Conservation (phyloP, 2,797 vertebrate genomes). For the Rhyacichthys aspro region DNA sequence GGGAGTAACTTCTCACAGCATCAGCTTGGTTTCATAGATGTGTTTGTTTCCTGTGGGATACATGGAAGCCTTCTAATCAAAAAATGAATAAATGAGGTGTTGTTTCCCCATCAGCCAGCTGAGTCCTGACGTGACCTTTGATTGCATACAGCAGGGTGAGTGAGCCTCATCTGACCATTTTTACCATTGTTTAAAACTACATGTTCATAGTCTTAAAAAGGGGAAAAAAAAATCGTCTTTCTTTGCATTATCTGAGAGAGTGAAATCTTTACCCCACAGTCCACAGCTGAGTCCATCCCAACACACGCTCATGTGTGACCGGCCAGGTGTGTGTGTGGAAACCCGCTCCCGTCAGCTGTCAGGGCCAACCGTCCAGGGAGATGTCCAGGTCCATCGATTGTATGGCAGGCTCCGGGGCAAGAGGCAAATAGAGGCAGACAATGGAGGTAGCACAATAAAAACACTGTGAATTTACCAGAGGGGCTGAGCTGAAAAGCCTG, state of each 20-base stretch:
- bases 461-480: slow-evolving; percentile 35
- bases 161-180: too few relatives aligned
- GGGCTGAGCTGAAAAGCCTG: slow-evolving; percentile 34
- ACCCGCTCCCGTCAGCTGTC: slow-evolving; percentile 51
- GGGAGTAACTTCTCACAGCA: slow-evolving; percentile 21
- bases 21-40: slow-evolving; percentile 21
- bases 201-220: too few relatives aligned
- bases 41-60: slow-evolving; percentile 10
- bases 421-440: slow-evolving; percentile 45
- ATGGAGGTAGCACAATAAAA: slow-evolving; percentile 48
- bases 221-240: too few relatives aligned
- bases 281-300: slow-evolving; percentile 28
- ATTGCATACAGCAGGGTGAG: neutral
- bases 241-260: slow-evolving; percentile 29
- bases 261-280: slow-evolving; percentile 14
- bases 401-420: slow-evolving; percentile 36
- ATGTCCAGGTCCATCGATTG: slow-evolving; percentile 42
- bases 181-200: too few relatives aligned
- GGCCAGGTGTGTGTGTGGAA: slow-evolving; percentile 21
- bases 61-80: slow-evolving; percentile 8
- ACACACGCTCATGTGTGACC: slow-evolving; percentile 15
- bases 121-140: slow-evolving; percentile 23
- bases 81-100: slow-evolving; percentile 18
- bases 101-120: slow-evolving; percentile 9
- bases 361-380: slow-evolving; percentile 46